phyloP scores from a whole-genome alignment of 2,113 vertebrate species.

The Monarcha castaneiventris region DNA sequence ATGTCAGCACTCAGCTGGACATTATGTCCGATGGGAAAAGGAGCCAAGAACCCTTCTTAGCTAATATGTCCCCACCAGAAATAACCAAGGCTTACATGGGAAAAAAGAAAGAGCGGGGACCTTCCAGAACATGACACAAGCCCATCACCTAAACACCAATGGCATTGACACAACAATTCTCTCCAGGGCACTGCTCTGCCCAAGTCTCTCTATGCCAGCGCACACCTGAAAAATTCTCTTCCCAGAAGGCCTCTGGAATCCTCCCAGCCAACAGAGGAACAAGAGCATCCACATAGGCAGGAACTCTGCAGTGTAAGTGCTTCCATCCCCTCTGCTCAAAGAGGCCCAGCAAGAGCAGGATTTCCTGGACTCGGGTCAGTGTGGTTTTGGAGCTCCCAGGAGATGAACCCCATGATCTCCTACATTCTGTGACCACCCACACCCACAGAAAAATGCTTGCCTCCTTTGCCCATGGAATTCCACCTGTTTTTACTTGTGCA shows the following conservation, averaged over 20 bases:
- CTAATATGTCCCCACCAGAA: accelerated
- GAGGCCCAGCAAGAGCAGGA: accelerated
- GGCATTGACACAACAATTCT: accelerated
- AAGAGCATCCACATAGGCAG: accelerated
- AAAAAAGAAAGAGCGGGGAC: accelerated
- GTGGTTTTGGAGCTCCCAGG: accelerated
- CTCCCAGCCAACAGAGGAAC: neutral
- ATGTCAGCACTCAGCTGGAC: accelerated
- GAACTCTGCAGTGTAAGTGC: accelerated
- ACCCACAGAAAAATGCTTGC: accelerated
- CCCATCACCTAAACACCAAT: neutral
- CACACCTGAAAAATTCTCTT: too few relatives aligned
- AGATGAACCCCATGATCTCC: accelerated
- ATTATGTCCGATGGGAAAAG: accelerated
- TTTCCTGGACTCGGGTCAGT: neutral
- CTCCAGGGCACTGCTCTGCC: accelerated
- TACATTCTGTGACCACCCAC: accelerated
- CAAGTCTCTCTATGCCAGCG: neutral
- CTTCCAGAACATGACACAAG: too few relatives aligned
- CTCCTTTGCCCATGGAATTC: neutral
- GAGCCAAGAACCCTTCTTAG: accelerated
- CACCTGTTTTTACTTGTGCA: neutral
- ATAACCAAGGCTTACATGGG: accelerated
- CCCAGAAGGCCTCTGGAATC: accelerated
- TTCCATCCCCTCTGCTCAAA: neutral